These are phyloP conservation scores for Lipophrys pholis DNA, from an alignment of 2,113 vertebrate genomes.

Conservation along the genomic window DNA sequence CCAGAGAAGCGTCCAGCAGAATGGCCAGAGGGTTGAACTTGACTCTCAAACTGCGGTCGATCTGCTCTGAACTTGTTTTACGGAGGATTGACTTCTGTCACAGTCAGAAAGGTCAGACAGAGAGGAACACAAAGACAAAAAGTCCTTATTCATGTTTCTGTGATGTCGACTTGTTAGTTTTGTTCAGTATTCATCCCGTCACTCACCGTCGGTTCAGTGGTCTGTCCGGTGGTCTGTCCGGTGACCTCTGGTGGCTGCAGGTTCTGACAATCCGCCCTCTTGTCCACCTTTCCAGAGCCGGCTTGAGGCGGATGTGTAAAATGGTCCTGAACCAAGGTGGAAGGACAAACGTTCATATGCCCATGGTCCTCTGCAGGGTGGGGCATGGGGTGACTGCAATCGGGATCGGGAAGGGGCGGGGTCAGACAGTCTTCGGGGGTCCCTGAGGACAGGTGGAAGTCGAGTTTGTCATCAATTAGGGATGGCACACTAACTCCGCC, in stretches of 20 bases:
- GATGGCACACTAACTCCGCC: conserved; percentile 17
- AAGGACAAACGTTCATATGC: no score
- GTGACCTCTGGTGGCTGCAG: conserved; percentile 90
- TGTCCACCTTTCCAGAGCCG: conserved; percentile 81
- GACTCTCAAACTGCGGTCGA: conserved; percentile 87
- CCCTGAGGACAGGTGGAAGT: not conserved
- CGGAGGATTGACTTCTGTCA: conserved; percentile 92
- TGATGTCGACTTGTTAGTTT: not conserved
- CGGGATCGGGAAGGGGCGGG: conserved; percentile 72
- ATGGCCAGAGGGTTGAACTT: conserved; percentile 94
- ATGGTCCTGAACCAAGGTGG: conserved; percentile 68
- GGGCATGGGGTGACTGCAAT: conserved; percentile 28
- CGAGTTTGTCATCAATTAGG: not conserved
- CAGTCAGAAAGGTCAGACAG: conserved; percentile 64
- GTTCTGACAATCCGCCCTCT: conserved; percentile 76
- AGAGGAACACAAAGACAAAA: not conserved
- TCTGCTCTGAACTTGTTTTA: conserved; percentile 86
- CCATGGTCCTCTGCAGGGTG: conserved; percentile 55
- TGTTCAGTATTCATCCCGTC: not conserved
- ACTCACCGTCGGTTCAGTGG: conserved; percentile 86
- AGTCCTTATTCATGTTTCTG: no score
- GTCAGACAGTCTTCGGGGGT: conserved; percentile 64
- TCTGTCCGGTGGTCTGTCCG: conserved; percentile 89
- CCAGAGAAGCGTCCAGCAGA: conserved; percentile 93
- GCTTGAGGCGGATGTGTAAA: conserved; percentile 92